These are phyloP conservation scores for Callocephalon fimbriatum DNA, from an alignment of 2,113 vertebrate species.

Conservation along the genomic window DNA sequence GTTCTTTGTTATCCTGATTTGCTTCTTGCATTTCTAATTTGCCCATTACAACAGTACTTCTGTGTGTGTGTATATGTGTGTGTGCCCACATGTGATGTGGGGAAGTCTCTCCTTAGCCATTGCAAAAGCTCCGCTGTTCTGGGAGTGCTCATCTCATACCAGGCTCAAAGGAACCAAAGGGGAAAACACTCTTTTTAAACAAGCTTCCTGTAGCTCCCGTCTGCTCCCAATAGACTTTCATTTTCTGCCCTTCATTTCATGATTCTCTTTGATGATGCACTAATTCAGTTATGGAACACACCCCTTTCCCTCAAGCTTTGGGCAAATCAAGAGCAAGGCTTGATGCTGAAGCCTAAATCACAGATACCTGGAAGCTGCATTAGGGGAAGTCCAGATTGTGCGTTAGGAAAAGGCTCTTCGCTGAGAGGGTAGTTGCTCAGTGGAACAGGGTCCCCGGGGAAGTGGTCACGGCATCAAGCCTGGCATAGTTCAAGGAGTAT, in stretches of 20 bases:
- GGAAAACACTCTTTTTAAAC: neutral
- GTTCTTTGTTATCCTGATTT: neutral
- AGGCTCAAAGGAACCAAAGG: neutral
- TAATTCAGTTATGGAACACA: neutral
- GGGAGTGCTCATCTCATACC: neutral
- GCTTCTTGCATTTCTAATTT: neutral
- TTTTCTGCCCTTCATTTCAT: neutral
- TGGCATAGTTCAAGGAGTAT: neutral
- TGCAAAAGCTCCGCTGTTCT: neutral
- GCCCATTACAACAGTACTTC: neutral
- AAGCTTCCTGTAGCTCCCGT: neutral
- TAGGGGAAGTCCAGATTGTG: neutral
- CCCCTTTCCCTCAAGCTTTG: neutral
- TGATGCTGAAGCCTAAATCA: neutral
- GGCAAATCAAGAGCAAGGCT: neutral
- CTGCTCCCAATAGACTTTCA: neutral
- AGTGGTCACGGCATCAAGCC: neutral
- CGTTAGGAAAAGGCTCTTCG: neutral
- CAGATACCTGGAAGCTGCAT: fast-evolving
- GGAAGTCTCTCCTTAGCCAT: neutral
- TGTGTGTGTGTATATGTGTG: neutral
- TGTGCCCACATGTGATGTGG: neutral
- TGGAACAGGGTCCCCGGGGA: neutral
- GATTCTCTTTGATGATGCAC: neutral
- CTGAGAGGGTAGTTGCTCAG: neutral